These are phyloP conservation scores for Miltochrista miniata DNA, from an alignment of 2,888 invertebrate species.

Conservation along the genomic window DNA sequence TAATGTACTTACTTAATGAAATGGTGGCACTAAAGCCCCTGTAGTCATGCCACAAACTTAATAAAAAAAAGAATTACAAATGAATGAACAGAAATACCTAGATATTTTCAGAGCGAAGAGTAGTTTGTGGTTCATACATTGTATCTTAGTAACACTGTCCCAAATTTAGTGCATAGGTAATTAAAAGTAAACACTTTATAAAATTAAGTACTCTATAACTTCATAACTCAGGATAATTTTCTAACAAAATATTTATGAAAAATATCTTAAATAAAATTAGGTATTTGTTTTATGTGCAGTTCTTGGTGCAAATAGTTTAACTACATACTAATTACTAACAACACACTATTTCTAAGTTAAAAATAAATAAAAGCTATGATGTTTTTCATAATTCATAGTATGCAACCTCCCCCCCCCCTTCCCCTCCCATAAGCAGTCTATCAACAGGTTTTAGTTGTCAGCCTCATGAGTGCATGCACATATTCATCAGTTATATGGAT, in stretches of 20 bases:
- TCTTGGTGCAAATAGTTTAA: conserved; percentile 30
- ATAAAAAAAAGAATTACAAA: conserved; percentile 30
- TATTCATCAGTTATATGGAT: conserved; percentile 20
- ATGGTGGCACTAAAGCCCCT: too few relatives aligned
- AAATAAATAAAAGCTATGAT: conserved; percentile 48
- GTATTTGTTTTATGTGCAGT: conserved; percentile 25
- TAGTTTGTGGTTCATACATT: conserved; percentile 37
- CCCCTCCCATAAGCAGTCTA: conserved; percentile 22
- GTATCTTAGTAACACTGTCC: conserved; percentile 43
- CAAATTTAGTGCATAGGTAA: conserved; percentile 45
- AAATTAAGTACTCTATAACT: conserved; percentile 52
- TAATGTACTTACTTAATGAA: too few relatives aligned
- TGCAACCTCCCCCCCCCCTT: conserved; percentile 1
- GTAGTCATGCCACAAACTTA: too few relatives aligned
- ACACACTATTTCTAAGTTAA: conserved; percentile 36
- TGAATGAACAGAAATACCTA: conserved; percentile 1
- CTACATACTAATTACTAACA: conserved; percentile 29
- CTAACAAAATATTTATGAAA: conserved; percentile 12
- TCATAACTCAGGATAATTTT: conserved; percentile 19
- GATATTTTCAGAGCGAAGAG: conserved; percentile 10
- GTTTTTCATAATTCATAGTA: conserved; percentile 29
- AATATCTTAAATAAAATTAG: conserved; percentile 10
- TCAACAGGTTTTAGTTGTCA: conserved; percentile 29
- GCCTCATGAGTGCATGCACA: conserved; percentile 27
- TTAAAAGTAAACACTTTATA: conserved; percentile 27